phyloP scores from a whole-genome alignment of 2,113 vertebrate genomes.

The Dicaeum eximium region DNA sequence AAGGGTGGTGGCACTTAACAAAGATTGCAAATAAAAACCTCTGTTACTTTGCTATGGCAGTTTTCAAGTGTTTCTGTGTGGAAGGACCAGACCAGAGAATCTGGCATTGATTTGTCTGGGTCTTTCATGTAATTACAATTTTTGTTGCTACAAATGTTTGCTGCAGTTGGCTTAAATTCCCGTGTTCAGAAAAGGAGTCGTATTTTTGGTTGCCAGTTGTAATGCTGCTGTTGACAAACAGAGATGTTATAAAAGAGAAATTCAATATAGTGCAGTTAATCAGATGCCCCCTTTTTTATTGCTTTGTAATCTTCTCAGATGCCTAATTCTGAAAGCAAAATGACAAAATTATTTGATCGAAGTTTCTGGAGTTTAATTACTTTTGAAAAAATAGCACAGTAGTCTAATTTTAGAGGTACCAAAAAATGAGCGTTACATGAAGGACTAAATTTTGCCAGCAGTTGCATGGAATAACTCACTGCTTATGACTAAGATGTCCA shows the following conservation, averaged over 20 bases:
- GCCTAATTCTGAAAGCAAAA: slow-evolving; percentile 33
- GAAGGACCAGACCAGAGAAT: neutral
- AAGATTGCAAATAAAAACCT: neutral
- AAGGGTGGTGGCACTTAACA: neutral
- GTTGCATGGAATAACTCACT: neutral
- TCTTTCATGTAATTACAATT: slow-evolving; percentile 16
- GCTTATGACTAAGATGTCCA: neutral
- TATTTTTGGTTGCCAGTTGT: slow-evolving; percentile 16
- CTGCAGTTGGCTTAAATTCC: slow-evolving; percentile 5
- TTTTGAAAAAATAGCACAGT: neutral
- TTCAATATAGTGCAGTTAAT: slow-evolving; percentile 22
- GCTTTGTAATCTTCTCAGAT: slow-evolving; percentile 13
- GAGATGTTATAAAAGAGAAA: slow-evolving; percentile 41
- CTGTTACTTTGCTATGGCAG: neutral
- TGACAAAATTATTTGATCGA: neutral
- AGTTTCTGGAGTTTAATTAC: slow-evolving; percentile 1
- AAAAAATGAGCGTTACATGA: neutral
- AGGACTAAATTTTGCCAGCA: slow-evolving; percentile 1
- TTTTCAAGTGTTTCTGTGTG: neutral
- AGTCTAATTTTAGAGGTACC: slow-evolving; percentile 1
- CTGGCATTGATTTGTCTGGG: neutral
- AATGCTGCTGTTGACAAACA: slow-evolving; percentile 17
- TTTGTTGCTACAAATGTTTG: neutral
- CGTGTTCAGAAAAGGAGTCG: neutral
- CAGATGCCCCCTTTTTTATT: slow-evolving; percentile 26